Evolutionary conservation across 2,888 invertebrate genomes (phyloP).

Genomic region (Rapana venosa): DNA sequence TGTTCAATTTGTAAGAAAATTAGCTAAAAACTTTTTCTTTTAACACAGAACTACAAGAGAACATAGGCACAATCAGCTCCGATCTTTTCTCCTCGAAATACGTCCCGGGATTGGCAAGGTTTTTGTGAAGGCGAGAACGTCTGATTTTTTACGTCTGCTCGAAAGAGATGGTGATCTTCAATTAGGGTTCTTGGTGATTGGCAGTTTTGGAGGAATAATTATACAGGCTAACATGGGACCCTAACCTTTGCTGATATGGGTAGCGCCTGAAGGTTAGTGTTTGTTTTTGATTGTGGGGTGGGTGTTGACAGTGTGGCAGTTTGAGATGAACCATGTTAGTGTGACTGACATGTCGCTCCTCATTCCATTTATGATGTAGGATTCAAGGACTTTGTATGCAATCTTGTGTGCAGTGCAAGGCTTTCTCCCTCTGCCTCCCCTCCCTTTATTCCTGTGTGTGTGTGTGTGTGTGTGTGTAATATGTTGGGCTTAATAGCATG

Average conservation of each 20-base stretch:
- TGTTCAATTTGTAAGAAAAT: background rate
- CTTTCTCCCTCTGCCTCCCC: background rate
- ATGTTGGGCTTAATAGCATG: no score
- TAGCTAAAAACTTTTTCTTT: background rate
- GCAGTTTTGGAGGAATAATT: background rate
- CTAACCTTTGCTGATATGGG: background rate
- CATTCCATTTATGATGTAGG: background rate
- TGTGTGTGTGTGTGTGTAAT: no score
- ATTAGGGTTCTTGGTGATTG: conserved; percentile 13
- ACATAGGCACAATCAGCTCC: background rate
- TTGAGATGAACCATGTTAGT: background rate
- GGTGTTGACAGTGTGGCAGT: background rate
- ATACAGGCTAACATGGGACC: background rate
- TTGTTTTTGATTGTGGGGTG: background rate
- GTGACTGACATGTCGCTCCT: background rate
- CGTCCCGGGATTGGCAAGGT: background rate
- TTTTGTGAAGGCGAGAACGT: background rate
- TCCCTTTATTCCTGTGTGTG: background rate
- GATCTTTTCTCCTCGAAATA: background rate
- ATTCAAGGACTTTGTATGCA: no score
- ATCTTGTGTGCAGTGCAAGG: no score
- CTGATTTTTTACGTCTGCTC: conserved; percentile 8
- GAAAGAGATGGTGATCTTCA: background rate
- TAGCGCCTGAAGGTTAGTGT: background rate
- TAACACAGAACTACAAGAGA: background rate